These are phyloP conservation scores for Listronotus oregonensis DNA, from an alignment of 1,140 invertebrate genomes.

Conservation along the genomic window DNA sequence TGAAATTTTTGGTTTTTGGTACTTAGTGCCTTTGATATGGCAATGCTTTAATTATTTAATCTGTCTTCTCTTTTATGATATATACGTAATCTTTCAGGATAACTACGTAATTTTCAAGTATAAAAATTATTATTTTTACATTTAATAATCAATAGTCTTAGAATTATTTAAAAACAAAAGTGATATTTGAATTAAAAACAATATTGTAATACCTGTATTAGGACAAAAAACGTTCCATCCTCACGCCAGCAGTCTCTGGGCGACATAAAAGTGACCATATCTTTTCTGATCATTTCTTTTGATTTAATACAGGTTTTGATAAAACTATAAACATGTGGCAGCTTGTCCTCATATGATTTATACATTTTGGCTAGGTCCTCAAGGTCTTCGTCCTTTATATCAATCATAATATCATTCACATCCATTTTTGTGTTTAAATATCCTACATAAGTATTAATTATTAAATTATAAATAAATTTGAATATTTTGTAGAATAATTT, in stretches of 20 bases:
- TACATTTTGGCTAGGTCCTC: conserved; percentile 14
- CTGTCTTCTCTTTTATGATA: no score
- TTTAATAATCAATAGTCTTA: no score
- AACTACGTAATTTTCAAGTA: no score
- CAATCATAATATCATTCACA: conserved; percentile 12
- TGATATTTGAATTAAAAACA: no score
- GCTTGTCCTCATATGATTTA: background rate
- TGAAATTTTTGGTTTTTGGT: no score
- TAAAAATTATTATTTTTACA: no score
- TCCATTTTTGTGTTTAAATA: background rate
- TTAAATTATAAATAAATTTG: background rate
- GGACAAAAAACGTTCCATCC: conserved; percentile 24
- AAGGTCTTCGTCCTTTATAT: conserved; percentile 7
- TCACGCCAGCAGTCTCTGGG: conserved; percentile 16
- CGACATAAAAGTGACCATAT: conserved; percentile 10
- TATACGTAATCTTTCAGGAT: no score
- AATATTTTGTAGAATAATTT: no score
- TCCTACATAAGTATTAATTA: background rate
- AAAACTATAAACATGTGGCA: conserved; percentile 20
- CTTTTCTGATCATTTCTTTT: background rate
- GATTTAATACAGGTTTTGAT: conserved; percentile 15
- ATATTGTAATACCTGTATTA: conserved; percentile 4
- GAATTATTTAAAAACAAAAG: no score
- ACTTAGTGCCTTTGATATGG: no score
- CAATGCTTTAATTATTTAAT: no score